Conservation (phyloP, 2,113 vertebrate species). For the Cnemophilus loriae region DNA sequence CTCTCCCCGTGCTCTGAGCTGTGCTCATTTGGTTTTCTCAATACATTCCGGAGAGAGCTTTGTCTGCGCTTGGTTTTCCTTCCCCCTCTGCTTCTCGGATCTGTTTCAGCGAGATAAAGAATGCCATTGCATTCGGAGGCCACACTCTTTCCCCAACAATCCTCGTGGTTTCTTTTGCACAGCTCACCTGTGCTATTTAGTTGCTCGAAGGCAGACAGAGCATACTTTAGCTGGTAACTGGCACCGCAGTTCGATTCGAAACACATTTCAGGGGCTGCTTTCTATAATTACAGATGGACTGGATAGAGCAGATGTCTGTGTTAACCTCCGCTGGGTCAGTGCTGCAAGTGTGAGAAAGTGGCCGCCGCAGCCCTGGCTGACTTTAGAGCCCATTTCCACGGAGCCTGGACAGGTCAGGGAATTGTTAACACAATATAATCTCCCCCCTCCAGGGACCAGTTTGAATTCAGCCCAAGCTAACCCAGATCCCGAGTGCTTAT, state of each 20-base stretch:
- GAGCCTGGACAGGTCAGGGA: background rate
- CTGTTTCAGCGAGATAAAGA: conserved; percentile 59
- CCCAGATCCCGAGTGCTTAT: background rate
- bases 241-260: background rate
- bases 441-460: background rate
- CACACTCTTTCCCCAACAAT: background rate
- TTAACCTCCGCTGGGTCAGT: background rate
- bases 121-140: background rate
- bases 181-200: background rate
- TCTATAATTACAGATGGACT: conserved; percentile 3
- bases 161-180: background rate
- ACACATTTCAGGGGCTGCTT: background rate
- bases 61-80: conserved; percentile 16
- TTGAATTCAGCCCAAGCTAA: background rate
- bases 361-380: background rate
- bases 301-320: background rate
- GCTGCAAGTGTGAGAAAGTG: conserved; percentile 53
- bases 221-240: background rate
- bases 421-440: background rate
- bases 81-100: background rate
- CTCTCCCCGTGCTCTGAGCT: background rate
- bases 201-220: background rate
- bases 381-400: background rate
- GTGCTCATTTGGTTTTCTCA: background rate
- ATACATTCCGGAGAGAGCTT: background rate